Base-by-base conservation (phyloP, 2,888 invertebrate genomes). In the Hyalella azteca region DNA sequence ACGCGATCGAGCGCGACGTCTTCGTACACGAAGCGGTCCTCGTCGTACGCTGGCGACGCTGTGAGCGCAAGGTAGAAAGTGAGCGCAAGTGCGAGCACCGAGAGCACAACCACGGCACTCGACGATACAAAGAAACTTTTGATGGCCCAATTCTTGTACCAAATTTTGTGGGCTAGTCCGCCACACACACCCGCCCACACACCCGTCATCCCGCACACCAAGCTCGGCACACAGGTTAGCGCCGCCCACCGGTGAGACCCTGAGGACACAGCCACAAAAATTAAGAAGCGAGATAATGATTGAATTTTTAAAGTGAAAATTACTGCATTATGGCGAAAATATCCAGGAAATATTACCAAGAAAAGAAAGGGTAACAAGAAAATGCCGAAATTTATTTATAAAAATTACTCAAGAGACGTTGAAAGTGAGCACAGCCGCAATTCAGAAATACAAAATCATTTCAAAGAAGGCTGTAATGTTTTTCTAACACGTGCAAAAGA, bases 141-240 rank as follows among this genome's bases (percentile, higher is more conserved):
- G 59, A 82, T 82, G 73, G 77, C 77, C 77, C 73, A 81, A 78
- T 82, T 82, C 76, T 82, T 82, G 78, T 82, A 82, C 82, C 82
- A 81, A 32, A 82, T 32, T 19, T 19, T 32, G 66, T 66, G 66
- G 5, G 77, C 15, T 7, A 80, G 66, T 2, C 80, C 79, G 4
- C 75, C 73, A 78, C 82, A 82, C 59, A 82, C 77, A 2, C 82
- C 82, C 5, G 80, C 79, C 19, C 78, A 80, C 3, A 78, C 49
- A 77, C 82, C 66, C 36, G 66, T 36, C 66, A 66, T 36, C 1
- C 66, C 66, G 36, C 66, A 66, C 66, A 66, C 66, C 66, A 66
- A 36, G 36, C 66, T 36, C n/a, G 66, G 36, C 66, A 66, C 66
- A 66, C 66, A 66, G 13, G 66, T 36, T 32, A 2, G 7, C 54